Evolutionary conservation across 2,888 invertebrate species (phyloP).

Genomic region (Dermolepida albohirtum): DNA sequence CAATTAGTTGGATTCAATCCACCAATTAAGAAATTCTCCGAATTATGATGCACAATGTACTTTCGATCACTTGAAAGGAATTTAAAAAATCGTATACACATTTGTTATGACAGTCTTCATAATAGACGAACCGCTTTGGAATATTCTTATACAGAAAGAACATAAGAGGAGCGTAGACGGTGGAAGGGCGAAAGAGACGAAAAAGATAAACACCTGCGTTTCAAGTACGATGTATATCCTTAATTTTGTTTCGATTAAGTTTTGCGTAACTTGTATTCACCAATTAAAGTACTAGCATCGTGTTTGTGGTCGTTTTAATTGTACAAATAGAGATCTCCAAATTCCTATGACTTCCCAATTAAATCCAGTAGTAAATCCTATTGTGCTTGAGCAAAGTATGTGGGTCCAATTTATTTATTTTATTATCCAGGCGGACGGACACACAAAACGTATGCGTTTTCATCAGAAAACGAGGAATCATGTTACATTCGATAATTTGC

Average conservation of each 20-base stretch:
- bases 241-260: conserved; percentile 6
- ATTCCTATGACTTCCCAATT: neutral
- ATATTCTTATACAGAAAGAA: conserved; percentile 5
- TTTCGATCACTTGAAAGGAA: conserved; percentile 43
- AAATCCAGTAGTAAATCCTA: neutral
- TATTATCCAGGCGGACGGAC: neutral
- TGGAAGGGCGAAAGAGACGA: neutral
- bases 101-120: conserved; percentile 51
- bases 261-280: conserved; percentile 10
- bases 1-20: conserved; percentile 52
- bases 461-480: conserved; percentile 21
- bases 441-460: conserved; percentile 5
- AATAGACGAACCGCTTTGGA: conserved; percentile 40
- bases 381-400: conserved; percentile 8
- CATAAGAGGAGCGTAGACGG: neutral
- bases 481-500: conserved; percentile 25
- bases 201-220: conserved; percentile 25
- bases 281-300: conserved; percentile 1
- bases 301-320: conserved; percentile 10
- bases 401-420: neutral
- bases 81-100: conserved; percentile 31
- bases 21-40: conserved; percentile 54
- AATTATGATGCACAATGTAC: conserved; percentile 44
- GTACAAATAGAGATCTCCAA: conserved; percentile 11
- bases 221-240: conserved; percentile 4